A percentile compares a stretch with the other conserved stretches of the same genome.
Evolutionary conservation across 2,113 vertebrate genomes (phyloP).

Genomic region (Sardina pilchardus): DNA sequence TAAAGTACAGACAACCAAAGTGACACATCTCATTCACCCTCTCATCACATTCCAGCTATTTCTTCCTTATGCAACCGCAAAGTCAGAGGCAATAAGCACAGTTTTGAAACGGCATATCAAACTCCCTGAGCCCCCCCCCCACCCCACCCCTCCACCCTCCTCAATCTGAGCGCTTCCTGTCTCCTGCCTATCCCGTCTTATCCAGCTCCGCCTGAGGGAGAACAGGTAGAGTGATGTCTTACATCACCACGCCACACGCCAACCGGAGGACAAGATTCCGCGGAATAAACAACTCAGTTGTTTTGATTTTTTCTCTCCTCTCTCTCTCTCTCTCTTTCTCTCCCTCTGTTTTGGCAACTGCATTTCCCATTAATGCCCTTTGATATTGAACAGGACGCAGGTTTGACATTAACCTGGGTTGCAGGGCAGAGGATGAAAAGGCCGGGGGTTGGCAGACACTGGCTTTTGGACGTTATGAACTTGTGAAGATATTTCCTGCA

Average conservation of each 20-base stretch:
- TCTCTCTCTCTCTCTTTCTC: not conserved
- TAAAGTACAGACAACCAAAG: not conserved
- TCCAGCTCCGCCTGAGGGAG: not conserved
- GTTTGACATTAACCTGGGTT: conserved; percentile 1
- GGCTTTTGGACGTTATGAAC: not conserved
- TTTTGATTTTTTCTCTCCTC: not conserved
- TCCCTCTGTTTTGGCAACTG: conserved; percentile 9
- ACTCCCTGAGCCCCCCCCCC: not conserved
- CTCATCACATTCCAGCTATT: not conserved
- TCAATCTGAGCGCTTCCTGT: not conserved
- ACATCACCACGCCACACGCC: conserved; percentile 3
- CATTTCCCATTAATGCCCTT: not conserved
- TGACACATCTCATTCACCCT: not conserved
- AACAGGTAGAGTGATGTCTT: not conserved
- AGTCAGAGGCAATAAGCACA: not conserved
- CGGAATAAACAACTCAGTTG: not conserved
- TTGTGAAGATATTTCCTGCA: not conserved
- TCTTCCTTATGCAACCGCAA: not conserved
- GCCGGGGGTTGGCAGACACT: not conserved
- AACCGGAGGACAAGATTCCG: not conserved
- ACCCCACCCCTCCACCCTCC: no score
- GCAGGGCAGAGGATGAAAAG: not conserved
- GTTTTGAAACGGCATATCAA: not conserved
- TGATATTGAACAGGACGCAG: conserved; percentile 1
- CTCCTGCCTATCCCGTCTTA: not conserved